Conservation (phyloP, 1,140 invertebrate genomes). For the Anadara kagoshimensis region DNA sequence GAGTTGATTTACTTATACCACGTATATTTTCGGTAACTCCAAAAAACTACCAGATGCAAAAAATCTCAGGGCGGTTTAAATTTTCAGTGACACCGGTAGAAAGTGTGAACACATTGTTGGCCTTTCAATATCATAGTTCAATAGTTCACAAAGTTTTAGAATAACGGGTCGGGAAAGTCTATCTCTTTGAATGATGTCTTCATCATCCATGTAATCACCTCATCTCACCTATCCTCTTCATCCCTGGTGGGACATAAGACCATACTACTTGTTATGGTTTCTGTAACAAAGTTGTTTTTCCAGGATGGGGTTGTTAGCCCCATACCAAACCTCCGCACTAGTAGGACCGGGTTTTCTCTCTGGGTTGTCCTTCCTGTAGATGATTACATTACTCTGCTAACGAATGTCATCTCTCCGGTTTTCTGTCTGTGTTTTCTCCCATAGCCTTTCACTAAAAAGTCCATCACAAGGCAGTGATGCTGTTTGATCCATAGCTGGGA, state of each 20-base stretch:
- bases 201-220: slow-evolving; percentile 7
- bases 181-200: background rate
- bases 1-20: background rate
- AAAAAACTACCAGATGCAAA: slow-evolving; percentile 17
- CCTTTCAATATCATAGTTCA: background rate
- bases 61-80: background rate
- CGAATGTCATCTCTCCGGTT: too few relatives aligned
- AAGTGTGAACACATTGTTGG: background rate
- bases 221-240: too few relatives aligned
- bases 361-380: too few relatives aligned
- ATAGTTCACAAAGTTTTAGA: background rate
- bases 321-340: too few relatives aligned
- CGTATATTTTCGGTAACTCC: background rate
- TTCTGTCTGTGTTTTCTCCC: too few relatives aligned
- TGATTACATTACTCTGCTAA: too few relatives aligned
- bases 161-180: background rate
- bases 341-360: too few relatives aligned
- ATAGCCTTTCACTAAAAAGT: slow-evolving; percentile 9
- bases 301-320: too few relatives aligned
- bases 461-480: slow-evolving; percentile 11
- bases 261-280: too few relatives aligned
- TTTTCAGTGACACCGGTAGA: background rate
- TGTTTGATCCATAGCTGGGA: slow-evolving; percentile 12
- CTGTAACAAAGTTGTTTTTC: too few relatives aligned
- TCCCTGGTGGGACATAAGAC: too few relatives aligned